Evolutionary conservation across 2,888 invertebrate species (phyloP).

Genomic region (Lepidochitona cinerea): DNA sequence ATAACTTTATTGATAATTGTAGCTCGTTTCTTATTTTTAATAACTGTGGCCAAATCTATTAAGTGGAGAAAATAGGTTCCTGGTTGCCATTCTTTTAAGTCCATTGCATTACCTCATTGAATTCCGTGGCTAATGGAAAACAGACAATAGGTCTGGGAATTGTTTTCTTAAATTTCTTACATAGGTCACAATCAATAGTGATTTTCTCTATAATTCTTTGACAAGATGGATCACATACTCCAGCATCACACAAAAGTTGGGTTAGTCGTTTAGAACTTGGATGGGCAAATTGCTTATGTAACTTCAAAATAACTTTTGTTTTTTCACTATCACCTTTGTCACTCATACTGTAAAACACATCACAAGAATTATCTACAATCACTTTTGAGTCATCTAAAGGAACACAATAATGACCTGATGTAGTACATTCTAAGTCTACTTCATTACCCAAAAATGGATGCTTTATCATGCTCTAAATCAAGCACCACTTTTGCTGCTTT

Average conservation of each 20-base stretch:
- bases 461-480: slow-evolving; percentile 34
- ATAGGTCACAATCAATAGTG: slow-evolving; percentile 19
- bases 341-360: not conserved
- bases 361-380: not conserved
- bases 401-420: slow-evolving; percentile 6
- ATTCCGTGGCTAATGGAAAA: slow-evolving; percentile 13
- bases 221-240: slow-evolving; percentile 8
- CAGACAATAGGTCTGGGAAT: slow-evolving; percentile 11
- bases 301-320: slow-evolving; percentile 21
- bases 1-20: slow-evolving; percentile 11
- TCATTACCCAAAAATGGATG: slow-evolving; percentile 9
- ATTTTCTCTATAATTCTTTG: slow-evolving; percentile 18
- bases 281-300: slow-evolving; percentile 41
- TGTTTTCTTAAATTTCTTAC: slow-evolving; percentile 9
- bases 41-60: slow-evolving; percentile 10
- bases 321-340: not conserved
- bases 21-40: slow-evolving; percentile 1
- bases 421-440: not conserved
- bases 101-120: slow-evolving; percentile 33
- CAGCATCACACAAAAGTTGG: slow-evolving; percentile 26
- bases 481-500: slow-evolving; percentile 29
- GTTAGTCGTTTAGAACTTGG: slow-evolving; percentile 27
- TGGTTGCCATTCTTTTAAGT: slow-evolving; percentile 26
- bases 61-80: slow-evolving; percentile 16
- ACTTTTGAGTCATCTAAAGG: not conserved